Evolutionary conservation across 2,888 invertebrate species (phyloP).

Genomic region (Microctonus brassicae): DNA sequence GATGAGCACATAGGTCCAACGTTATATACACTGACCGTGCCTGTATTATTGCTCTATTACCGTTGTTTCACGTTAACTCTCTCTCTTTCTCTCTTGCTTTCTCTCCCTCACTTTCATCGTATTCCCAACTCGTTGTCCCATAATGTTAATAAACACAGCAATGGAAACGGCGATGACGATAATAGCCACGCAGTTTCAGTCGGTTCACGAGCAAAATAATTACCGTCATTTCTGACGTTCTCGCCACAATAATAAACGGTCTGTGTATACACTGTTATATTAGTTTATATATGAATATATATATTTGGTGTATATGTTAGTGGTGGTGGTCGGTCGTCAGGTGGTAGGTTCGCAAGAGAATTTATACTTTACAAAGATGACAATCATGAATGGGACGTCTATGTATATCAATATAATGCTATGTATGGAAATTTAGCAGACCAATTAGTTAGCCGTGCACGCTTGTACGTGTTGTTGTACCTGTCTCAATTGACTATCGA

Average conservation of each 20-base stretch:
- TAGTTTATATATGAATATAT: constrained; percentile 39
- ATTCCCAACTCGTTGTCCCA: constrained; percentile 18
- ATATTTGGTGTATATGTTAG: constrained; percentile 32
- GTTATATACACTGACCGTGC: constrained; percentile 18
- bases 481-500: not conserved
- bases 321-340: constrained; percentile 57
- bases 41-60: constrained; percentile 37
- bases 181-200: constrained; percentile 45
- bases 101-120: constrained; percentile 17
- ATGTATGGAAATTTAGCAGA: not conserved
- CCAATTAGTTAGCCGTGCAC: not conserved
- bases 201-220: constrained; percentile 44
- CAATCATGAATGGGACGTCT: not conserved
- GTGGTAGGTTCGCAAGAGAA: constrained; percentile 34
- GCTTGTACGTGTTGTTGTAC: not conserved
- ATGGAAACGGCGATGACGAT: constrained; percentile 45
- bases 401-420: not conserved
- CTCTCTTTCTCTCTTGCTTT: constrained; percentile 17
- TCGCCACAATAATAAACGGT: constrained; percentile 61
- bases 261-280: constrained; percentile 21
- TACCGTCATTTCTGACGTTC: constrained; percentile 49
- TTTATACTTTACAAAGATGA: constrained; percentile 27
- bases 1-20: not conserved
- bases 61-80: constrained; percentile 26
- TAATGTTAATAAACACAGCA: constrained; percentile 40